Evolutionary conservation across 2,888 invertebrate genomes (phyloP), one percentile per base, ranked within the genome.

Genomic region (Anthophora plumipes): DNA sequence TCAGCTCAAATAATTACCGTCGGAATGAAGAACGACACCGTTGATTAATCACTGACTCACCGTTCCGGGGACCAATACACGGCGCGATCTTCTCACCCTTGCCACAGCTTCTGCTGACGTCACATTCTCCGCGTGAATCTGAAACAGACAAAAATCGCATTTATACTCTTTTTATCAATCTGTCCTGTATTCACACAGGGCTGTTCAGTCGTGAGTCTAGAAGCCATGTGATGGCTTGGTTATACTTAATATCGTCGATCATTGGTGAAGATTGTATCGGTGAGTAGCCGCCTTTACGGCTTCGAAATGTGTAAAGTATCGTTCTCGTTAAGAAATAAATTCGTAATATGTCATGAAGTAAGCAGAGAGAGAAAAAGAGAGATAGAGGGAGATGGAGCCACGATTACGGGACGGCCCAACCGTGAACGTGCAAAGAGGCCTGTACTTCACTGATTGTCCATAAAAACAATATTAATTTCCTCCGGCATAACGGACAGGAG

Each of bases 31-130:
- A 64, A 69, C 64, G 71, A 50, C 74, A 77, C 11, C 12, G 78
- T 85, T 85, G 78, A 85, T 84, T 85, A 83, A 87, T 86, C 83
- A 83, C 54, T 83, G 85, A 87, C 86, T 87, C 86, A 87, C 86
- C 87, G 76, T 82, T 82, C 76, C 67, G 70, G 67, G n/a, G 57
- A 73, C 64, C 43, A 31, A 25, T 14, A 25, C 3, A n/a, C 60
- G 12, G 6, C 39, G 17, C 54, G 43, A 64, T 77, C 79, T 78
- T 82, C 43, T n/a, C 84, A 55, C 76, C 66, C 66, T 48, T 43
- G n/a, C 17, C 60, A 66, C 46, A 22, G 50, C 74, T 60, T 69
- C 79, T 73, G 73, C 69, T 66, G 73, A 73, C 74, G 77, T 83
- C 80, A 80, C 77, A 82, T 83, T 69, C 77, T 61, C 39, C 71